These are phyloP conservation scores for Halocaridina rubra DNA, from an alignment of 2,888 invertebrate genomes.

Conservation along the genomic window DNA sequence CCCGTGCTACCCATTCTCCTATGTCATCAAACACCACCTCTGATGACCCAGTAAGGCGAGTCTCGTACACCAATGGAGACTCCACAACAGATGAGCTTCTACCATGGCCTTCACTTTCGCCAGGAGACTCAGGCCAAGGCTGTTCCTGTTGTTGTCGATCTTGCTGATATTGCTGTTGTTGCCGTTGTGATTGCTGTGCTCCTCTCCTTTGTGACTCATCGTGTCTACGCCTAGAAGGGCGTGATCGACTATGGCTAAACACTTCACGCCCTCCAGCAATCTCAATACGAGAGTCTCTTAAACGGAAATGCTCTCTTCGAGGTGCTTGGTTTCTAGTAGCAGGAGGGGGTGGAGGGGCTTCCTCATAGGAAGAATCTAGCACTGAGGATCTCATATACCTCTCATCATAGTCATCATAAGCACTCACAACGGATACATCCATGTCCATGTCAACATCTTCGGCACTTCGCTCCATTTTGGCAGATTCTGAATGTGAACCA, in stretches of 20 bases:
- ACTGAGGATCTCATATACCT: constrained; percentile 54
- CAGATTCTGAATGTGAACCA: constrained; percentile 48
- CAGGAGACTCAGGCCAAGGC: constrained; percentile 44
- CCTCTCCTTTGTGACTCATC: constrained; percentile 42
- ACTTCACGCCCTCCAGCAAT: constrained; percentile 84
- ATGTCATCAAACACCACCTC: constrained; percentile 85
- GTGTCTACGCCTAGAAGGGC: constrained; percentile 73
- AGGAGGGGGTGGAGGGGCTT: constrained; percentile 35
- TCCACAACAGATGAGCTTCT: constrained; percentile 35
- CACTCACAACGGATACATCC: constrained; percentile 62
- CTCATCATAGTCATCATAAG: constrained; percentile 58
- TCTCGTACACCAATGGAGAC: constrained; percentile 76
- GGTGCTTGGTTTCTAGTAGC: constrained; percentile 34
- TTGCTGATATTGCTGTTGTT: constrained; percentile 21
- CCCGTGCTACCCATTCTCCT: constrained; percentile 82
- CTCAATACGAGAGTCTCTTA: constrained; percentile 62
- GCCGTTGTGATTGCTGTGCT: constrained; percentile 20
- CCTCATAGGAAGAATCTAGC: constrained; percentile 62
- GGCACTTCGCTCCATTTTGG: constrained; percentile 47
- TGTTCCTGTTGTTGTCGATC: constrained; percentile 37
- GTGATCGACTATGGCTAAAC: constrained; percentile 84
- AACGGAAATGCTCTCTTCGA: constrained; percentile 56
- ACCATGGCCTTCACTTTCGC: constrained; percentile 42
- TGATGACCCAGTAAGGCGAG: constrained; percentile 74
- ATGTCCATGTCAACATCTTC: constrained; percentile 57